Percentiles rank a stretch among this genome's conserved stretches.
phyloP scores from a whole-genome alignment of 2,113 vertebrate species.

The Corythornis madagascariensis region DNA sequence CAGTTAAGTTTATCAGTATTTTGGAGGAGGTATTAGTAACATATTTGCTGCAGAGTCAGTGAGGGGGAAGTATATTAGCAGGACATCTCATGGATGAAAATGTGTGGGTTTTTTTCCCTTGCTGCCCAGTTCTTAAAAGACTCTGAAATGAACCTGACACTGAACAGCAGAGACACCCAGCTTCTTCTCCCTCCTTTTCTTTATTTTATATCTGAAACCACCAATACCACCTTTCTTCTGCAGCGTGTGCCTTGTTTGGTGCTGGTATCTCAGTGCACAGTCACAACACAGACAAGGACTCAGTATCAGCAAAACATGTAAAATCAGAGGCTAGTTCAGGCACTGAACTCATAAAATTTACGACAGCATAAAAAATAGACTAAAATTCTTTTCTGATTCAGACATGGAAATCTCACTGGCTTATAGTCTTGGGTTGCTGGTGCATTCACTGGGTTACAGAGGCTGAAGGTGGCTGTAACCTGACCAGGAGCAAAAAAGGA shows the following conservation, averaged over 20 bases:
- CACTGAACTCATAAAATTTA: not conserved
- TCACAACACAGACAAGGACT: not conserved
- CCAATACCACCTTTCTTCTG: not conserved
- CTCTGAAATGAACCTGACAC: not conserved
- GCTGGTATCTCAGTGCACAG: not conserved
- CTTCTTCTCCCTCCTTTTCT: rapidly evolving
- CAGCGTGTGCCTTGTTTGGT: not conserved
- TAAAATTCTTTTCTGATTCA: not conserved
- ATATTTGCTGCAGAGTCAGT: not conserved
- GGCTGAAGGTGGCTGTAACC: not conserved
- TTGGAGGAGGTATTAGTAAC: not conserved
- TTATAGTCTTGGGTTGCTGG: not conserved
- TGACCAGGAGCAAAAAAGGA: not conserved
- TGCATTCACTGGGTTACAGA: not conserved
- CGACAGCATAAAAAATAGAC: not conserved
- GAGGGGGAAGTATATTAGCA: not conserved
- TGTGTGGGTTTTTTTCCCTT: not conserved
- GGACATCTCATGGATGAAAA: not conserved
- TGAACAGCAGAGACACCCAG: rapidly evolving
- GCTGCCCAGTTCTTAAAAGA: not conserved
- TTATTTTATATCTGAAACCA: not conserved
- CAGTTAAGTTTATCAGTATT: not conserved
- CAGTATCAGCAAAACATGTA: not conserved
- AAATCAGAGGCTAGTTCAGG: not conserved
- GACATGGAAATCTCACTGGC: not conserved